Base-by-base conservation (phyloP, 2,797 vertebrate species). In the Heliangelus exortis region DNA sequence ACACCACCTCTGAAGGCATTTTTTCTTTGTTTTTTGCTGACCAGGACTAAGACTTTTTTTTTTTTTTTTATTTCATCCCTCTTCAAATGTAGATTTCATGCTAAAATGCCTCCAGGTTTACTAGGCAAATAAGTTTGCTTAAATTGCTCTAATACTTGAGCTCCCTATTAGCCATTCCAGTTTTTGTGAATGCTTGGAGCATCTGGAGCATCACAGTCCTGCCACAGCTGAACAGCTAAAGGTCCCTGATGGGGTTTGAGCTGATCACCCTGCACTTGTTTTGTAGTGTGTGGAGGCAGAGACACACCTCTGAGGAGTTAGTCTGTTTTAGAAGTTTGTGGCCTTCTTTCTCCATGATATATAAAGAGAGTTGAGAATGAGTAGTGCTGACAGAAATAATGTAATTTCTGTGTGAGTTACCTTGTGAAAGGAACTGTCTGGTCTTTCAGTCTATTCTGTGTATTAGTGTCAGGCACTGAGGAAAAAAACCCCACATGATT, bases 401-500 rank as follows among this genome's bases (percentile, higher is more conserved):
- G 10, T 65, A 25, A 31, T 31, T 61, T 75, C 20, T 39, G 43
- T 15, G 21, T 43, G 61, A 21, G 55, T 58, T 68, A 55, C 29
- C 61, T 34, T 17, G 29, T 47, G 51, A 69, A 69, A 66, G 87
- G 25, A 61, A 14, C 53, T 86, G 54, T 45, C 47, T 75, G 43
- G 29, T 39, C 43, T 67, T 71, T 29, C 31, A 33, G 58, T 53
- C 9, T 19, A 10, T 55, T 68, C 39, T 53, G 9, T 22, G 1
- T 61, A n/a, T 62, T 53, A 33, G 33, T 36, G 41, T 61, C 31
- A 77, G 29, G 36, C 77, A 58, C 41, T 66, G 69, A 29, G 68
- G 26, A 34, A 28, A 7, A 8, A 15, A 53, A 43, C 0, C 1
- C 2, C 29, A 9, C 10, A 3, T 0, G 10, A 13, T 9, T 80